phyloP scores from a whole-genome alignment of 2,113 vertebrate species.

The Brachyhypopomus gauderio region DNA sequence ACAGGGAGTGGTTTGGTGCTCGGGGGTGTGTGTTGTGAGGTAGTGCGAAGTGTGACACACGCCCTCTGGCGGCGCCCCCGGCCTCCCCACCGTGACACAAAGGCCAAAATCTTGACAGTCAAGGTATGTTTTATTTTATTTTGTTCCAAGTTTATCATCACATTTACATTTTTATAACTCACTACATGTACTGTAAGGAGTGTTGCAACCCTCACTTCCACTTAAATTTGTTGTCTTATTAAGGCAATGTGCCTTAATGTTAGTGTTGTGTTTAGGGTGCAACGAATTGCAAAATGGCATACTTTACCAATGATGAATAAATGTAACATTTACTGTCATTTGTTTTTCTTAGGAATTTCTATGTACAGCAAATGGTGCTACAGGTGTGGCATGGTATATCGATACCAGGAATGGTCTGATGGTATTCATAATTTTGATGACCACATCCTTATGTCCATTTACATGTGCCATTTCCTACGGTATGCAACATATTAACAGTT shows the following conservation, averaged over 20 bases:
- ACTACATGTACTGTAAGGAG: neutral
- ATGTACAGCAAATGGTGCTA: slow-evolving; percentile 16
- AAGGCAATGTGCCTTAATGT: no score
- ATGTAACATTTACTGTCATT: neutral
- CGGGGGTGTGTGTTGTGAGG: no score
- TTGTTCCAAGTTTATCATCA: neutral
- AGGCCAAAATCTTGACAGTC: slow-evolving; percentile 18
- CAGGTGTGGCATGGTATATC: slow-evolving; percentile 22
- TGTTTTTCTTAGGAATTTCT: neutral
- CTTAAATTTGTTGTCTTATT: neutral
- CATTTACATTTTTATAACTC: neutral
- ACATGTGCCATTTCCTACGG: slow-evolving; percentile 28
- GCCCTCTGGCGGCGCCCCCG: no score
- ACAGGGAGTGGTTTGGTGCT: no score
- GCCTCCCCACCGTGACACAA: no score
- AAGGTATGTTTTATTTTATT: neutral
- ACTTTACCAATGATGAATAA: neutral
- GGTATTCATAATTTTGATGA: slow-evolving; percentile 31
- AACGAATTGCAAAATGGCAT: no score
- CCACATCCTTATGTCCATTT: neutral
- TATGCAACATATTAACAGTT: neutral
- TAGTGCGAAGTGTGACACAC: no score
- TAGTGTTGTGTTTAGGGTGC: no score
- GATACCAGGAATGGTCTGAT: slow-evolving; percentile 25
- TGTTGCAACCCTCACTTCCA: neutral